A percentile compares a stretch with the other conserved stretches of the same genome.
phyloP scores from a whole-genome alignment of 2,113 vertebrate genomes.

The Erythrolamprus reginae region DNA sequence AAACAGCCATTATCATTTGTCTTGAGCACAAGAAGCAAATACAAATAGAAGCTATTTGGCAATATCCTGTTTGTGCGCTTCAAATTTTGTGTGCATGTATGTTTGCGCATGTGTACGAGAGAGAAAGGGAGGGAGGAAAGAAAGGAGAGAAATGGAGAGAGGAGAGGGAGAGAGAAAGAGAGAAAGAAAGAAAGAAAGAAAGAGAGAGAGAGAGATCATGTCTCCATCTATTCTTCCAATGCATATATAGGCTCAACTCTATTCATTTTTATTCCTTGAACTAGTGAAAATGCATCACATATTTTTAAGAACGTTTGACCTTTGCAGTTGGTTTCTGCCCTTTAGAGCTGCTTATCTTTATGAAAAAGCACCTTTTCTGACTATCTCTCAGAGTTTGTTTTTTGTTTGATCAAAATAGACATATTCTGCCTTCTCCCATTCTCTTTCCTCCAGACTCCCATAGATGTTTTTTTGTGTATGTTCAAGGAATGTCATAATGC shows the following conservation, averaged over 20 bases:
- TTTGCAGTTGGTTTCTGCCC: not conserved
- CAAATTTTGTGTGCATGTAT: not conserved
- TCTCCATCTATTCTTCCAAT: not conserved
- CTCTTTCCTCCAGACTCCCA: not conserved
- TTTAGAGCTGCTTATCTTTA: conserved; percentile 16
- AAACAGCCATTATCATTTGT: conserved; percentile 30
- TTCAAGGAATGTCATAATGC: too few relatives aligned
- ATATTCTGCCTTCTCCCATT: not conserved
- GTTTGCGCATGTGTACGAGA: not conserved
- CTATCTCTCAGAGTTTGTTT: conserved; percentile 5
- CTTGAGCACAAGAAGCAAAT: not conserved
- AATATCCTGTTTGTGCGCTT: not conserved
- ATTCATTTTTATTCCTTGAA: not conserved
- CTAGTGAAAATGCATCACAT: conserved; percentile 8
- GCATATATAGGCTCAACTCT: not conserved
- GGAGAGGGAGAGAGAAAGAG: too few relatives aligned
- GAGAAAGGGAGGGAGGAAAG: too few relatives aligned
- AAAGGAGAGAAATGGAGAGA: too few relatives aligned
- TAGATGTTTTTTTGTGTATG: not conserved
- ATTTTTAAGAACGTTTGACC: not conserved
- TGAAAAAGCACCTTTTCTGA: not conserved
- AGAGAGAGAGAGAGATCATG: not conserved
- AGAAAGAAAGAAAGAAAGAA: not conserved
- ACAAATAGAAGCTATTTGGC: not conserved
- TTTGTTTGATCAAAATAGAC: not conserved